Percentiles rank a stretch among this genome's conserved stretches.
These are phyloP conservation scores for Cuniculus paca DNA, from an alignment of 2,797 vertebrate species.

Conservation along the genomic window DNA sequence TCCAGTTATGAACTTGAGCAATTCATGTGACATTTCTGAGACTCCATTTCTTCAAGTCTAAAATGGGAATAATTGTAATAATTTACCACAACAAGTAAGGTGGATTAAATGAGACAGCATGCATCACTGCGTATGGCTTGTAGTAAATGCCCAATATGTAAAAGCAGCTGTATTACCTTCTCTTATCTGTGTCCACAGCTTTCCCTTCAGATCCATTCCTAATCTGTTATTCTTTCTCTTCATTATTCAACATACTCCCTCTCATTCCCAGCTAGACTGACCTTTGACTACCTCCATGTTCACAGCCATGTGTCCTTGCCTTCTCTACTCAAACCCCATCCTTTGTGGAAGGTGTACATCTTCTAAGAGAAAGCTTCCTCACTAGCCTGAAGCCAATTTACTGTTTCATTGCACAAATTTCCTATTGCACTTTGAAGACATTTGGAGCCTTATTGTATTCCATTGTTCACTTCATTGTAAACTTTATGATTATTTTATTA, in stretches of 20 bases:
- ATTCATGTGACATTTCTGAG: background rate
- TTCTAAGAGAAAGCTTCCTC: background rate
- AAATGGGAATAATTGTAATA: background rate
- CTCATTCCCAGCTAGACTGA: background rate
- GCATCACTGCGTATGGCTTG: background rate
- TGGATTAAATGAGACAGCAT: background rate
- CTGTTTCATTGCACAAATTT: background rate
- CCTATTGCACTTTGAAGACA: background rate
- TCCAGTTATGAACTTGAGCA: conserved; percentile 5
- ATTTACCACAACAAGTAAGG: background rate
- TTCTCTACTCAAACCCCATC: background rate
- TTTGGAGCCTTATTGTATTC: background rate
- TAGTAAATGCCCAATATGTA: background rate
- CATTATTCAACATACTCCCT: background rate
- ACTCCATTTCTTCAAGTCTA: conserved; percentile 18
- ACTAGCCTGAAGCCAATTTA: background rate
- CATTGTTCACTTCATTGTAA: conserved; percentile 13
- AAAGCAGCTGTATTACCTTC: background rate
- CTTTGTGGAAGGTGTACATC: background rate
- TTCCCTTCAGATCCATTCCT: background rate
- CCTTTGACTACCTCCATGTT: background rate
- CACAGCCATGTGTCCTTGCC: background rate
- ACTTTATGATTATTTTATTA: background rate
- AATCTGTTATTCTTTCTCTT: background rate
- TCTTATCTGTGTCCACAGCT: background rate